Evolutionary conservation across 2,113 vertebrate species (phyloP).

Genomic region (Saguinus imperator): DNA sequence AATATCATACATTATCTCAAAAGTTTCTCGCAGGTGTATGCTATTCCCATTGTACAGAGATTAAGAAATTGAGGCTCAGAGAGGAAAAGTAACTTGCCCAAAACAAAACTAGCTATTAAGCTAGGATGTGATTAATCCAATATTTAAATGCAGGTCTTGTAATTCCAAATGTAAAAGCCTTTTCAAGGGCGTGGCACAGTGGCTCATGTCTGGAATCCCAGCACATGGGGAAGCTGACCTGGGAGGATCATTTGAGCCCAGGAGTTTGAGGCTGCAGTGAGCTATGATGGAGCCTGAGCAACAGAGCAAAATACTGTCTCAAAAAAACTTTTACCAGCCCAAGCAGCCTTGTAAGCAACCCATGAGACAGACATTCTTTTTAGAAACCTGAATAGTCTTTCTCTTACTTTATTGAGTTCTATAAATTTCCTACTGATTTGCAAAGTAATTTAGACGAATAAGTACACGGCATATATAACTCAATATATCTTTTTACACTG

Average conservation of each 20-base stretch:
- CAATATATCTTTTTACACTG: neutral
- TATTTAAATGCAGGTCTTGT: neutral
- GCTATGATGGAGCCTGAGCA: too few relatives aligned
- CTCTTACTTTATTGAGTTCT: neutral
- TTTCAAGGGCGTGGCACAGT: too few relatives aligned
- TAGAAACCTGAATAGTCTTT: neutral
- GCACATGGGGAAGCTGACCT: too few relatives aligned
- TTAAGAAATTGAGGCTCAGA: neutral
- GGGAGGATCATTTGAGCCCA: too few relatives aligned
- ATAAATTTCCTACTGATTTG: neutral
- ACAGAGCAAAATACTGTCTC: too few relatives aligned
- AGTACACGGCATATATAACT: neutral
- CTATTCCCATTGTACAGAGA: neutral
- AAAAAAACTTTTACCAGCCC: neutral
- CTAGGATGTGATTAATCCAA: neutral
- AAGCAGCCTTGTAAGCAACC: neutral
- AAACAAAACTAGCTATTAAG: neutral
- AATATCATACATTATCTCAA: neutral
- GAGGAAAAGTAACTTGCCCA: neutral
- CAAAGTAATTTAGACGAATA: neutral
- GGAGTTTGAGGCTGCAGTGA: too few relatives aligned
- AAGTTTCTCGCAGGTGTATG: neutral
- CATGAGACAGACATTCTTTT: neutral
- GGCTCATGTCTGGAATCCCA: too few relatives aligned
- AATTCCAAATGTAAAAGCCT: neutral